Conservation (phyloP, 2,797 vertebrate species). For the Pachyuromys duprasi region DNA sequence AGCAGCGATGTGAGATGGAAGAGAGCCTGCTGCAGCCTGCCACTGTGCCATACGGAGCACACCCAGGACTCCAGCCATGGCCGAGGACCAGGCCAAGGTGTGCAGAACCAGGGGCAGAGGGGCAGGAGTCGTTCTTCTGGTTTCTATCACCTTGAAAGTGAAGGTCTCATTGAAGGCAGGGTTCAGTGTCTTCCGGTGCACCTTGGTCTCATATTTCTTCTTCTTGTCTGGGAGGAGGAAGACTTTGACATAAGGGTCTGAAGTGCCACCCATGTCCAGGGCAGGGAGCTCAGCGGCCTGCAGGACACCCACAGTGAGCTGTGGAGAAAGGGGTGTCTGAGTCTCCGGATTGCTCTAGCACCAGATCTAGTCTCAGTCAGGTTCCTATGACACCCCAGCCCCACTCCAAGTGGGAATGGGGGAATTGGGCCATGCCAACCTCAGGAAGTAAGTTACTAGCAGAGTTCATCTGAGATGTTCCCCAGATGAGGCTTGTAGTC, state of each 20-base stretch:
- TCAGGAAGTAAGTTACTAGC: background rate
- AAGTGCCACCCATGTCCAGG: constrained; percentile 97
- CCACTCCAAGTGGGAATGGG: background rate
- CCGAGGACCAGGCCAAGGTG: background rate
- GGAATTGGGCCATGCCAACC: background rate
- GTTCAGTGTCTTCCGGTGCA: constrained; percentile 98
- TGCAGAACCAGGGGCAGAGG: background rate
- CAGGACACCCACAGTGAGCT: constrained; percentile 97
- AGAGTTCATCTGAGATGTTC: background rate
- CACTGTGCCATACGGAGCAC: background rate
- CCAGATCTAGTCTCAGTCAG: background rate
- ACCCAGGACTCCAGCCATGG: rapidly evolving
- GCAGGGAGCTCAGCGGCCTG: constrained; percentile 97
- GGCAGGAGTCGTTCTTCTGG: background rate
- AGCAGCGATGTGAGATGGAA: too few relatives aligned
- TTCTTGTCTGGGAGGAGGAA: constrained; percentile 98
- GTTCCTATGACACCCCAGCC: too few relatives aligned
- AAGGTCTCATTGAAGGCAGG: constrained; percentile 98
- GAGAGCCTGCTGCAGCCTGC: background rate
- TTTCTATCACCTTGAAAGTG: constrained; percentile 93
- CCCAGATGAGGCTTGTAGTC: background rate
- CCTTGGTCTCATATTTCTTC: constrained; percentile 98
- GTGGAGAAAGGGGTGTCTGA: constrained; percentile 35
- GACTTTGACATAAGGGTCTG: constrained; percentile 97
- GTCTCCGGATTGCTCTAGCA: background rate